Conservation (phyloP, 2,113 vertebrate genomes). For the Benitochromis conjunctus region DNA sequence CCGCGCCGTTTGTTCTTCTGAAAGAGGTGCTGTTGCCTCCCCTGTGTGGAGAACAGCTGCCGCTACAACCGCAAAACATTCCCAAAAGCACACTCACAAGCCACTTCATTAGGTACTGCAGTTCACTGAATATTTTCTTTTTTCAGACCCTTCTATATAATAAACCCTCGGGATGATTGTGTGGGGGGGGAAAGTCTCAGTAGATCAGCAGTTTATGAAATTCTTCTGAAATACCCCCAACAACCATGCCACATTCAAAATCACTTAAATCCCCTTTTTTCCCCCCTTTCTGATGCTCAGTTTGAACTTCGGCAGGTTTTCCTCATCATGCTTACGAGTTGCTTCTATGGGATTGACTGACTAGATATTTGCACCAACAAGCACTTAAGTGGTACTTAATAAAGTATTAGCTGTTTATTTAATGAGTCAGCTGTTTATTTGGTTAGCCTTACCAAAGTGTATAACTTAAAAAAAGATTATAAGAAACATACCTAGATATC, state of each 20-base stretch:
- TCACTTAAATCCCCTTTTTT: neutral
- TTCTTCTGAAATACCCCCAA: neutral
- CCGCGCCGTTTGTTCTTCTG: neutral
- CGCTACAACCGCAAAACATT: neutral
- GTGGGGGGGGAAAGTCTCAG: rapidly evolving
- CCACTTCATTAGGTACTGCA: neutral
- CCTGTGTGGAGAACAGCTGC: neutral
- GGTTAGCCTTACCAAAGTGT: neutral
- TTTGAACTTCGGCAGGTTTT: neutral
- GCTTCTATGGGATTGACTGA: neutral
- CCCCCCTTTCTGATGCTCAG: neutral
- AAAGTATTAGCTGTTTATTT: neutral
- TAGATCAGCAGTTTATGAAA: neutral
- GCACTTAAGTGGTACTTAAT: neutral
- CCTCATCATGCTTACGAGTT: neutral
- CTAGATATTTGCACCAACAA: neutral
- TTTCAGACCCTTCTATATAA: neutral
- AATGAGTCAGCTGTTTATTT: neutral
- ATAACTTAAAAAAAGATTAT: neutral
- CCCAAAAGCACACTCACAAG: neutral
- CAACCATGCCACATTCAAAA: neutral
- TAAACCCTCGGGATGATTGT: neutral
- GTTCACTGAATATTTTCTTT: neutral
- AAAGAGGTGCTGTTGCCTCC: neutral
- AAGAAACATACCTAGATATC: neutral